Evolutionary conservation across 2,797 vertebrate species (phyloP).

Genomic region (Danio kyathit): DNA sequence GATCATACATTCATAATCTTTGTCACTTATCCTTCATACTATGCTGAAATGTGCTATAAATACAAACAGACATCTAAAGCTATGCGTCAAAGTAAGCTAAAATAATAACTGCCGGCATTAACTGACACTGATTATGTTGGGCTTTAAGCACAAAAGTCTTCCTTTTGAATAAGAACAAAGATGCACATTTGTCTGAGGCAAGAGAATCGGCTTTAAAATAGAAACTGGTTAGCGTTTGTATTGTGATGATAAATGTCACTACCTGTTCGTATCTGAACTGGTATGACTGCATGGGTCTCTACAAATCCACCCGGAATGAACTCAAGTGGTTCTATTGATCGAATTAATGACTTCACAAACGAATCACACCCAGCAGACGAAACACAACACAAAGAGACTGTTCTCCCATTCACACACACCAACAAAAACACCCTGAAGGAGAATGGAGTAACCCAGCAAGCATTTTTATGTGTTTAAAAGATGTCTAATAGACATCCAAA

Average conservation of each 20-base stretch:
- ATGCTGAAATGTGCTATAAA: background rate
- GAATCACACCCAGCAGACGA: conserved; percentile 1
- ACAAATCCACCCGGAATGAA: background rate
- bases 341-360: background rate
- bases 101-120: background rate
- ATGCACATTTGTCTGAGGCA: conserved; percentile 10
- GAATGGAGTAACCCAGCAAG: background rate
- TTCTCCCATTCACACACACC: background rate
- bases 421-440: background rate
- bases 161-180: conserved; percentile 21
- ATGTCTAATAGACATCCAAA: too few species aligned
- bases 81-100: background rate
- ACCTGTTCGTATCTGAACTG: background rate
- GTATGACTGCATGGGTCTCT: background rate
- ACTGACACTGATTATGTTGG: background rate
- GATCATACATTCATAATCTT: background rate
- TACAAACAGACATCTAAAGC: background rate
- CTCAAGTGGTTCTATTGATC: conserved; percentile 18
- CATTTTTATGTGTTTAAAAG: too few species aligned
- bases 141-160: background rate
- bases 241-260: conserved; percentile 16
- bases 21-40: background rate
- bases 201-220: conserved; percentile 13
- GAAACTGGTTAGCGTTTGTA: conserved; percentile 16
- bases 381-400: too few species aligned